Evolutionary conservation across 2,113 vertebrate species (phyloP), one percentile per base, ranked within the genome.

Genomic region (Pseudolaguvia tuberculata): DNA sequence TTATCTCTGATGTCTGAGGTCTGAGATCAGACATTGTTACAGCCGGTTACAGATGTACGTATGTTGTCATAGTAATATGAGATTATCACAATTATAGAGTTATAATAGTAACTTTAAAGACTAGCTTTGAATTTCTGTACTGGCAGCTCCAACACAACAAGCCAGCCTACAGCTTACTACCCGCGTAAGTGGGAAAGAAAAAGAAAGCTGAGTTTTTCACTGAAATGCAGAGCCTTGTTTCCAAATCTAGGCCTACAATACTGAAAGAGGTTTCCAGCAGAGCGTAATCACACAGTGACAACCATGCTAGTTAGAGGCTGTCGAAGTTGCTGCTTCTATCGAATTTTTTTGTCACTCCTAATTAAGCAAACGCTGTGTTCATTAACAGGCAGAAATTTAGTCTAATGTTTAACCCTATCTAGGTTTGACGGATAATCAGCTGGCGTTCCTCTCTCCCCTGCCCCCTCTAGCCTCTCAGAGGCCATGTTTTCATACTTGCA

Each of bases 351-450:
- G 77, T 76, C 70, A 59, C 76, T 73, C 31, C 66, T 63, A 77
- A 77, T 82, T 82, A 79, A 70, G 52, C n/a, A 42, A 71, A 79
- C 75, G 75, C 27, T 23, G n/a, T 45, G 51, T 62, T 65, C 67
- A 71, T 85, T 87, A 87, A 89, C 86, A 89, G 84, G 84, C 87
- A 89, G 88, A 86, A 86, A 90, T 84, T 90, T 88, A 87, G 85
- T 88, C 85, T 83, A 87, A 80, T 77, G 65, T 84, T 90, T 90
- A 90, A 90, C 90, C 88, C 82, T 72, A 12, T 80, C 83, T 66
- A 72, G 78, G 42, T 75, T 73, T 84, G 86, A 87, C 70, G 85
- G 86, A 88, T 86, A 85, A 82, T 85, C 82, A 79, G 66, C 66
- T 77, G 72, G 35, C 21, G 57, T 72, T 76, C 70, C 69, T 70